Conservation (phyloP, 92 coral and sea anemone genomes). For the Scolanthus callimorphus region DNA sequence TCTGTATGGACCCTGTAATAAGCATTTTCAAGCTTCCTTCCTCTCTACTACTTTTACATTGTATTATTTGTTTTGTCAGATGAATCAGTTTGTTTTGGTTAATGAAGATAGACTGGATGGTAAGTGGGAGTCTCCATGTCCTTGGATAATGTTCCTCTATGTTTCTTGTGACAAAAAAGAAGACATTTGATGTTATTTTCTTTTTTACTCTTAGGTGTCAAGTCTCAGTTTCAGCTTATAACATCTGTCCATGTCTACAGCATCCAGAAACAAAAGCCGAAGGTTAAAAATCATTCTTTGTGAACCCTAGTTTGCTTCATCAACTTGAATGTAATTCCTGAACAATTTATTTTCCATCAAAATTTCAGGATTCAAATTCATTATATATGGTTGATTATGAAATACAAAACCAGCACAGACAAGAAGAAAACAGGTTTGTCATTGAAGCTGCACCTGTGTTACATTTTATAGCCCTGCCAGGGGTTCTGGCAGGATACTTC, state of each 20-base stretch:
- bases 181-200: too few relatives aligned
- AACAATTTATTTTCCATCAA: too few relatives aligned
- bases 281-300: too few relatives aligned
- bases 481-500: too few relatives aligned
- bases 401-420: constrained; percentile 55
- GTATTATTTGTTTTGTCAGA: constrained; percentile 39
- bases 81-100: constrained; percentile 60
- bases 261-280: constrained; percentile 69
- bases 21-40: too few relatives aligned
- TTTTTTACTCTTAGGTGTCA: constrained; percentile 51
- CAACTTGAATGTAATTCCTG: too few relatives aligned
- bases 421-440: constrained; percentile 59
- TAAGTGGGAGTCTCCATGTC: too few relatives aligned
- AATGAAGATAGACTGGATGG: constrained; percentile 67
- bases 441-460: neutral
- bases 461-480: neutral
- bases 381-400: constrained; percentile 84
- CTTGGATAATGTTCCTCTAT: too few relatives aligned
- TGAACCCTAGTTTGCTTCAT: too few relatives aligned
- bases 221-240: constrained; percentile 52
- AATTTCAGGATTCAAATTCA: constrained; percentile 71
- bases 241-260: constrained; percentile 94
- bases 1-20: too few relatives aligned
- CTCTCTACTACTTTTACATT: too few relatives aligned
- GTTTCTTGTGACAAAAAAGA: too few relatives aligned